These are phyloP conservation scores for Hippoglossus hippoglossus DNA, from an alignment of 2,797 vertebrate species.

Conservation along the genomic window DNA sequence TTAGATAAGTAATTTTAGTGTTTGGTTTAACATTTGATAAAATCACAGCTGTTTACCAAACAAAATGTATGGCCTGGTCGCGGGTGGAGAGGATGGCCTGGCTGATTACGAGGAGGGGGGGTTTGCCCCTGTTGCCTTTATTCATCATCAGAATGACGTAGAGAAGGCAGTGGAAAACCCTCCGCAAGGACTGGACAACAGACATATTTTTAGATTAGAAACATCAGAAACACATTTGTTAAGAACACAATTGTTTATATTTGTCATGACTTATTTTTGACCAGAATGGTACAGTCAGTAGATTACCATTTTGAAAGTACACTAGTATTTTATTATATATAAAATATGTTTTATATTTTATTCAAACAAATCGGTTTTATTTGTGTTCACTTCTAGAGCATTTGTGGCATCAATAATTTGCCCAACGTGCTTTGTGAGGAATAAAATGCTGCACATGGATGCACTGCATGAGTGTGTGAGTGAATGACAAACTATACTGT, in stretches of 20 bases:
- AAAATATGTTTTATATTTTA: background rate
- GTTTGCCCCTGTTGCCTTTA: constrained; percentile 65
- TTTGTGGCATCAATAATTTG: too few relatives aligned
- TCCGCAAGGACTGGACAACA: constrained; percentile 81
- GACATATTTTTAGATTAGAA: constrained; percentile 1
- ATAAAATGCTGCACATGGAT: too few relatives aligned
- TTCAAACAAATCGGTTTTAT: background rate
- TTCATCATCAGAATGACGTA: constrained; percentile 91
- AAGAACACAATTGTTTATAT: background rate
- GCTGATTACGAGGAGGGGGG: constrained; percentile 67
- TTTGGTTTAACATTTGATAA: background rate
- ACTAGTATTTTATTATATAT: too few relatives aligned
- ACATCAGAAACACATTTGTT: background rate
- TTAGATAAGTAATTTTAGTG: background rate
- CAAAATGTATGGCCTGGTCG: constrained; percentile 88
- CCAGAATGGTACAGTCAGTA: too few relatives aligned
- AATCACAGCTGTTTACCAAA: constrained; percentile 84
- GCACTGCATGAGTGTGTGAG: too few relatives aligned
- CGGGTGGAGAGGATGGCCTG: constrained; percentile 78
- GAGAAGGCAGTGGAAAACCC: constrained; percentile 87
- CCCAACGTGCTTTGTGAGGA: too few relatives aligned
- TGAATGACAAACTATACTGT: too few relatives aligned
- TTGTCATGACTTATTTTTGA: background rate
- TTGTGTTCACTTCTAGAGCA: background rate
- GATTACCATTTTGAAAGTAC: background rate